These are phyloP conservation scores for Drosophila virilis DNA, from an alignment of 1,140 invertebrate genomes.

Conservation along the genomic window DNA sequence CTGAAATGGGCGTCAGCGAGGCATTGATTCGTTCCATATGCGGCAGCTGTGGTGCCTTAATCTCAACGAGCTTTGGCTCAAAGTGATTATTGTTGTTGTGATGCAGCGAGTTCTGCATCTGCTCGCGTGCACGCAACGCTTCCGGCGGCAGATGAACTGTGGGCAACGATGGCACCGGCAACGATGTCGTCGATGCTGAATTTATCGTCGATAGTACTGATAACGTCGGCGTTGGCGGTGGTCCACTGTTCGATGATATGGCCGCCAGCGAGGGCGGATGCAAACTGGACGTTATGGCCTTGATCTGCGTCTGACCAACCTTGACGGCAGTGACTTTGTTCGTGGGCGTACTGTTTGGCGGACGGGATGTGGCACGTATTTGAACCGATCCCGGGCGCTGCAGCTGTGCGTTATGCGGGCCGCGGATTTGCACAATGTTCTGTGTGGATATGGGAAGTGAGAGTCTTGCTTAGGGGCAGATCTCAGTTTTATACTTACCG, in stretches of 20 bases:
- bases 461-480: background rate
- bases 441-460: conserved; percentile 1
- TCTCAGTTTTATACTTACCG: conserved; percentile 48
- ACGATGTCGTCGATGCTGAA: conserved; percentile 64
- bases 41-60: conserved; percentile 60
- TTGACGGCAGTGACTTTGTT: conserved; percentile 82
- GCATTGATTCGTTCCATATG: conserved; percentile 66
- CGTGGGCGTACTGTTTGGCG: conserved; percentile 57
- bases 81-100: conserved; percentile 78
- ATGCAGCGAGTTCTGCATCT: conserved; percentile 73
- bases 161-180: conserved; percentile 77
- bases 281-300: conserved; percentile 77
- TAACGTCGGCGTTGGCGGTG: conserved; percentile 72
- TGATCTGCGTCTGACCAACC: conserved; percentile 84
- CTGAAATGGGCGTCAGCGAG: conserved; percentile 69
- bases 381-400: conserved; percentile 76
- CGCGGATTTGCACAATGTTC: conserved; percentile 82
- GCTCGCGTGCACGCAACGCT: conserved; percentile 64
- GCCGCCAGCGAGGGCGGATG: conserved; percentile 77
- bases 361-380: conserved; percentile 69
- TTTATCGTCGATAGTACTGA: conserved; percentile 74
- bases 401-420: conserved; percentile 74
- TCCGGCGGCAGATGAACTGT: conserved; percentile 77
- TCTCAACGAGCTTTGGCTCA: conserved; percentile 71
- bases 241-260: conserved; percentile 74